Evolutionary conservation across 2,113 vertebrate species (phyloP).

Genomic region (Gopherus flavomarginatus): DNA sequence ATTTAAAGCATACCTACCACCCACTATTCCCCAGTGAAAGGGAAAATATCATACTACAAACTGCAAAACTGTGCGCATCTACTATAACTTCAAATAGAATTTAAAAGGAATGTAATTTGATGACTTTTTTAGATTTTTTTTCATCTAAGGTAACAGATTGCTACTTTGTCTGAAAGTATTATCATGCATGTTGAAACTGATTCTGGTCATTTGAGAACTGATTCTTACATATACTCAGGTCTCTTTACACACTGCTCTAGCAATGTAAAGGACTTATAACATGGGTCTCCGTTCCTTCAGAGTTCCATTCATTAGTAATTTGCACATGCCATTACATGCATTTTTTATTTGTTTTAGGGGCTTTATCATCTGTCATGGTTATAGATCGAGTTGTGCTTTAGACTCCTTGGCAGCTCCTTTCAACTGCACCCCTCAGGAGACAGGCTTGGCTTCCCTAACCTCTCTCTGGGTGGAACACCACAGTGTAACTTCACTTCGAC

Average conservation of each 20-base stretch:
- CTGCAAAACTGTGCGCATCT: not conserved
- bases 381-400: not conserved
- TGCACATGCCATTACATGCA: not conserved
- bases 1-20: not conserved
- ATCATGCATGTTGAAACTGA: not conserved
- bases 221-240: not conserved
- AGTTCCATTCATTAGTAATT: not conserved
- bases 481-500: not conserved
- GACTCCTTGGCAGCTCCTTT: not conserved
- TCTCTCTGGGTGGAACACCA: not conserved
- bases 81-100: not conserved
- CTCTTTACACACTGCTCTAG: not conserved
- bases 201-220: not conserved
- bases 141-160: not conserved
- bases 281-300: not conserved
- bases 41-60: not conserved
- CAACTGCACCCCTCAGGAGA: not conserved
- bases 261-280: not conserved
- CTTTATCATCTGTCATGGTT: not conserved
- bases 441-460: not conserved
- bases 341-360: not conserved
- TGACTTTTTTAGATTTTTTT: not conserved
- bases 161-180: not conserved
- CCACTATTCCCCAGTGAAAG: not conserved
- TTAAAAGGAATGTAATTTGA: not conserved